Base-by-base conservation (phyloP, 2,113 vertebrate genomes). In the Probosciger aterrimus region DNA sequence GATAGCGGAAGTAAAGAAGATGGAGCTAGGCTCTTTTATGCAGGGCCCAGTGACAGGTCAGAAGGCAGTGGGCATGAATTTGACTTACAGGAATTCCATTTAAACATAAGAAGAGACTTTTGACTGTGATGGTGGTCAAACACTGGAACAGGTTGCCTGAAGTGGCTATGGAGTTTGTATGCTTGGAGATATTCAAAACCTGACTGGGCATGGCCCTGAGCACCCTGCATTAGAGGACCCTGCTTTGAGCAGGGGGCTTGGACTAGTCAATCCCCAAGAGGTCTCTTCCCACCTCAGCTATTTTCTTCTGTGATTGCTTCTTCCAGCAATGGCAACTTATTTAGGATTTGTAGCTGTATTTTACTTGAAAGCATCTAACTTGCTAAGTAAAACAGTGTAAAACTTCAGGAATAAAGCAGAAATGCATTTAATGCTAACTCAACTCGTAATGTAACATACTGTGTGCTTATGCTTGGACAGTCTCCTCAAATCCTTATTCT, bases 361-460 rank as follows among this genome's bases (percentile, higher is more conserved):
- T 82, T 53, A 87, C 24, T 65, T 11, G 2, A 84, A 37, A 83
- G 39, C n/a, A 35, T 86, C 33, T 82, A 23, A 75, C 89, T 91
- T 91, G 71, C 50, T 49, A 87, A 68, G 41, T 62, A 91, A 90
- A 82, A 50, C 6, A 82, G 10, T 39, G 35, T n/a, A 67, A 86
- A 33, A 53, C 27, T 83, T 91, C 5, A 92, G 43, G 37, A 65
- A 71, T 70, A 93, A 83, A 79, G 70, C 37, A 95, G 81, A 91
- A 96, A 75, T 37, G 35, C 30, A 62, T 62, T 92, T 83, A 92
- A 73, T 73, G 46, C 28, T 92, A 95, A 84, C 53, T 65, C 60
- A 86, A 63, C 33, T 81, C 28, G 41, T 74, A 68, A 86, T 14
- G n/a, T 73, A 49, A 13, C 24, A 30, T 76, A 35, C 6, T 83